Base-by-base conservation (phyloP, 1,140 invertebrate species). In the Neodiprion pinetum region DNA sequence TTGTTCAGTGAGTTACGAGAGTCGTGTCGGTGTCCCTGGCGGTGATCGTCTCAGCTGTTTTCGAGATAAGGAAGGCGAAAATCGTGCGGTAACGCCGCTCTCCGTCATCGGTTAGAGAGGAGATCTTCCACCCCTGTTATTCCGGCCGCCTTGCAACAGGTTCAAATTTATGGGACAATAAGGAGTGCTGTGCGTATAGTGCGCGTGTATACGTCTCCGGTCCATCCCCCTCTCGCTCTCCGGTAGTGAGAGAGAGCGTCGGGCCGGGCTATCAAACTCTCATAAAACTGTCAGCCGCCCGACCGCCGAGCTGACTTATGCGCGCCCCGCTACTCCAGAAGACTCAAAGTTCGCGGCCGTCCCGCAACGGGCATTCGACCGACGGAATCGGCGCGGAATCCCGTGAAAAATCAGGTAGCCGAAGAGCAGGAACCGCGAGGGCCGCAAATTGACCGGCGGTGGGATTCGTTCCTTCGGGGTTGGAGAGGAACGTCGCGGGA, bases 111-210 rank as follows among this genome's bases (percentile, higher is more conserved):
- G 80, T 67, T 71, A 71, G 40, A 77, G 76, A 75, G 73, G 71
- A 71, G 72, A 21, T 80, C 74, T 75, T 73, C 69, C 82, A 80
- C 80, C 76, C 74, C 81, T 75, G 70, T 28, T 75, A 65, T 65
- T 28, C 17, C 74, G 49, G 75, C 71, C 66, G 66, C 3, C 28
- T 53, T 40, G 87, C 87, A 89, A 89, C 87, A 89, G 87, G 87
- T 89, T 88, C 88, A 84, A 88, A 88, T 88, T 88, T 88, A 88
- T 88, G 87, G 86, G 86, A 88, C 86, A 86, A 88, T 88, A 87
- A 85, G 87, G 84, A 87, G 86, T 86, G 81, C 79, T 81, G 11
- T 61, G 80, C 84, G 84, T 83, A 83, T 86, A 83, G 84, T 86
- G 80, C 83, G 83, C 84, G 86, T 84, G 79, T 87, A 81, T 82